These are phyloP conservation scores for Meriones psammophilus DNA, from an alignment of 2,797 vertebrate genomes.

Conservation along the genomic window DNA sequence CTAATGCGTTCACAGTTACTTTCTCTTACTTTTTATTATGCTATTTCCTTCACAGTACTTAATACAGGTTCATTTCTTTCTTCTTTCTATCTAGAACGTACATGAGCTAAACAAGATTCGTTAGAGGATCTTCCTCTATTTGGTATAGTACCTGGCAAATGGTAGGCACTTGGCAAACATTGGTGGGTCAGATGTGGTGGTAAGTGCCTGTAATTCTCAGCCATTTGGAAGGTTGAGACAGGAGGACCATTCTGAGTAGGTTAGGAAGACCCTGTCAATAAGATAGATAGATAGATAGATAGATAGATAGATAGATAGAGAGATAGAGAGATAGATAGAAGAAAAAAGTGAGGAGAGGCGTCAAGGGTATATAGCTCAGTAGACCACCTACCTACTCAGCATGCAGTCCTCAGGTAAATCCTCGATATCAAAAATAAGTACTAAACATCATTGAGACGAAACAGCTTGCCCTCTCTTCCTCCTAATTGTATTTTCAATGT, in stretches of 20 bases:
- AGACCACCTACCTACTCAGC: background rate
- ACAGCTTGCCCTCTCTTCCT: background rate
- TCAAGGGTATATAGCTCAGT: background rate
- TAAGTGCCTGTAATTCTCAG: background rate
- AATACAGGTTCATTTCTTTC: slow-evolving; percentile 29
- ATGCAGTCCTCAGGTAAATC: background rate
- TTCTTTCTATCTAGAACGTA: slow-evolving; percentile 14
- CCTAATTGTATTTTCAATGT: background rate
- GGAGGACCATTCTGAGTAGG: background rate
- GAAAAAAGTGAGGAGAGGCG: background rate
- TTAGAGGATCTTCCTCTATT: background rate
- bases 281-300: background rate
- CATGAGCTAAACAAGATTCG: background rate
- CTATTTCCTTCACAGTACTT: background rate
- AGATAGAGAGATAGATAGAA: background rate
- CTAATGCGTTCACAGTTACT: background rate
- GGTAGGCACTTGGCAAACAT: background rate
- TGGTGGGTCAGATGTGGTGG: background rate
- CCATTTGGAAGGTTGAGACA: background rate
- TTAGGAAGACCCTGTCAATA: background rate
- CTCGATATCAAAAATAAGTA: background rate
- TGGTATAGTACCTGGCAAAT: background rate
- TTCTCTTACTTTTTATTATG: background rate
- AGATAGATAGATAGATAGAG: background rate
- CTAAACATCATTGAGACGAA: background rate